Conservation (phyloP, 2,797 vertebrate genomes). For the Syndactyla subalaris region DNA sequence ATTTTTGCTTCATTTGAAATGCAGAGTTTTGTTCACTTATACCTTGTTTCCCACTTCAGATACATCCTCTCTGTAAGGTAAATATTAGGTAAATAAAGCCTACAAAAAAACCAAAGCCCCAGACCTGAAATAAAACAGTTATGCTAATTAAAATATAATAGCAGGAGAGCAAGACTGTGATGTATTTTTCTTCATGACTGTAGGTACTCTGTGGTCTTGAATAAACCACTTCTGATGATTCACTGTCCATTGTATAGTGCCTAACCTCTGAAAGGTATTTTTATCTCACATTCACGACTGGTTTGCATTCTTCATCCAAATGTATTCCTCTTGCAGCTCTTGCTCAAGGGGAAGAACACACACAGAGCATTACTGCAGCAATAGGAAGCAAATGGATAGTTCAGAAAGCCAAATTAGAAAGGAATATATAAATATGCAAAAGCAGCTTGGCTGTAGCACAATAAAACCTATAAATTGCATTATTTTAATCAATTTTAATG, state of each 20-base stretch:
- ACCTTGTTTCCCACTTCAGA: background rate
- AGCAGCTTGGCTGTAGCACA: background rate
- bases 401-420: background rate
- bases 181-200: background rate
- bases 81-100: background rate
- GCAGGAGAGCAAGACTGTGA: background rate
- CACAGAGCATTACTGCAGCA: background rate
- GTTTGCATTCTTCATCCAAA: background rate
- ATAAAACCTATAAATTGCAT: background rate
- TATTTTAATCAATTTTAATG: background rate
- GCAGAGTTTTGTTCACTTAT: background rate
- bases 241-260: background rate
- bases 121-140: background rate
- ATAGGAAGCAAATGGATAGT: background rate
- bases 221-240: background rate
- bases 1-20: background rate
- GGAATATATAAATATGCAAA: background rate
- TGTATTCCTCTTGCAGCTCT: background rate
- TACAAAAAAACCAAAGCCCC: background rate
- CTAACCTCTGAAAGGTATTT: conserved; percentile 23
- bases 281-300: background rate
- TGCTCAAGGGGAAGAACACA: background rate
- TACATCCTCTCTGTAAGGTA: background rate
- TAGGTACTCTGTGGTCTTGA: background rate
- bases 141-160: background rate